Evolutionary conservation across 1,140 invertebrate species (phyloP), one percentile per base, ranked within the genome.

Genomic region (Sarcophaga peregrina): DNA sequence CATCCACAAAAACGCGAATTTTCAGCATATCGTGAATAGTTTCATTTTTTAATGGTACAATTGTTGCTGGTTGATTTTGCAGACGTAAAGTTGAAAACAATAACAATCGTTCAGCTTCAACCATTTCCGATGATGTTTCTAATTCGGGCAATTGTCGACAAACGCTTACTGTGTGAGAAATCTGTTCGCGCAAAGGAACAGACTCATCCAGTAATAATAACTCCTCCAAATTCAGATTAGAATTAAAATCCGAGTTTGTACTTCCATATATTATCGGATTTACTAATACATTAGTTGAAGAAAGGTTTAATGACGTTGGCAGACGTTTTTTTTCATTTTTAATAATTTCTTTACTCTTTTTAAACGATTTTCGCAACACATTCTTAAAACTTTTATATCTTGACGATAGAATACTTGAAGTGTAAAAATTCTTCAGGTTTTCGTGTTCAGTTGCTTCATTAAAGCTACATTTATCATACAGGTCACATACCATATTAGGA

Each of bases 101-200:
- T 76, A 90, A 46, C 15, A 90, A 81, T 9, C 89, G 84, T 83
- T 90, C 89, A 0, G 89, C 89, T 46, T 90, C 89, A 7, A 90
- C 89, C 87, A 90, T 89, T 84, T 90, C 89, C 0, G 86, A 52
- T 2, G 89, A 87, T 78, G 86, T 88, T 62, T 90, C 88, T n/a
- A 90, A 54, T 10, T 88, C 86, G 0, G 89, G 89, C 83, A 89
- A 80, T 68, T 88, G 86, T 0, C 89, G 86, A 45, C 89, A 90
- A 72, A 90, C 89, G 17, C 68, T 90, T 3, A 90, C 89, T 52
- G 87, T 87, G 52, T 87, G 85, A 0, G 86, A 85, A 37, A 90
- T 68, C 82, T 90, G 89, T 46, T 88, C 84, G 8, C 82, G 85
- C n/a, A 90, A 52, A 5, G 89, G 86, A 8, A 85, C 85, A 10